Evolutionary conservation across 2,888 invertebrate genomes (phyloP).

Genomic region (Blastobasis adustella): DNA sequence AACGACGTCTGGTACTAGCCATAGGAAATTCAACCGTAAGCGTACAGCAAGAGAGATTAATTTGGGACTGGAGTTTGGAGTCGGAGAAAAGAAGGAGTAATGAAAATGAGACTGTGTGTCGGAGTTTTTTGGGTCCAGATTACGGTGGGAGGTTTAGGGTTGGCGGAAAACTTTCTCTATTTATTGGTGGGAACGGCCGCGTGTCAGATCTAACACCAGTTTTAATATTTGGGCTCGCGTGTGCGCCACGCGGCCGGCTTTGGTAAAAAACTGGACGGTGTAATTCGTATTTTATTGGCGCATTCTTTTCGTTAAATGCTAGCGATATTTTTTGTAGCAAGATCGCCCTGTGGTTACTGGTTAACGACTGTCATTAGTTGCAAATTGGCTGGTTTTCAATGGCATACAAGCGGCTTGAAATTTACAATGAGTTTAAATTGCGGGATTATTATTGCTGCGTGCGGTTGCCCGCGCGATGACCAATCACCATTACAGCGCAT

Average conservation of each 20-base stretch:
- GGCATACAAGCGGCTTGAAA: slow-evolving; percentile 1
- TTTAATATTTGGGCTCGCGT: slow-evolving; percentile 70
- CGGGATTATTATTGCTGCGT: not conserved
- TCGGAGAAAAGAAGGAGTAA: too few species aligned
- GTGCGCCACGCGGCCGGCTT: slow-evolving; percentile 55
- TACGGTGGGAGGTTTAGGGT: slow-evolving; percentile 31
- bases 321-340: slow-evolving; percentile 39
- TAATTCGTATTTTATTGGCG: slow-evolving; percentile 70
- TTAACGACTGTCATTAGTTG: slow-evolving; percentile 44
- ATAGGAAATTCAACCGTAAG: slow-evolving; percentile 22
- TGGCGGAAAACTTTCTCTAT: slow-evolving; percentile 57
- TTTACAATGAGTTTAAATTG: slow-evolving; percentile 2
- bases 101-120: not conserved
- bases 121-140: slow-evolving; percentile 16
- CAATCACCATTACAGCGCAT: too few species aligned
- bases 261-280: slow-evolving; percentile 69
- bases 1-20: slow-evolving; percentile 2
- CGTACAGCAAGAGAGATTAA: slow-evolving; percentile 6
- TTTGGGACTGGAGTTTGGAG: slow-evolving; percentile 11
- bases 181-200: slow-evolving; percentile 73
- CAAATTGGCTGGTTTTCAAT: slow-evolving; percentile 48
- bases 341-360: slow-evolving; percentile 38
- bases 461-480: not conserved
- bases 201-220: slow-evolving; percentile 74
- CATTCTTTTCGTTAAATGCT: slow-evolving; percentile 68